phyloP scores from a whole-genome alignment of 2,888 invertebrate genomes.

The Tenthredo livida region DNA sequence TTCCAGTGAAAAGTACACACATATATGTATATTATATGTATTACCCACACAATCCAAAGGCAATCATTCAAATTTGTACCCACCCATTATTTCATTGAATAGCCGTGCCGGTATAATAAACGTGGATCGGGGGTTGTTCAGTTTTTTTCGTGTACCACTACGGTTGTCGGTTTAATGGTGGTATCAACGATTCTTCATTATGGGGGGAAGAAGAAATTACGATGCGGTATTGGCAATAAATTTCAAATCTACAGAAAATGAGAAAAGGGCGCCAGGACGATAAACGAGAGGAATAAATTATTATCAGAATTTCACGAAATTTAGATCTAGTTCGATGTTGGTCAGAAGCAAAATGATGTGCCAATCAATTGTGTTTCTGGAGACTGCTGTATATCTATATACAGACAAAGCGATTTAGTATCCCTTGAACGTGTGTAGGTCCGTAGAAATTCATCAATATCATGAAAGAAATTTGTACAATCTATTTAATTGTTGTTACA shows the following conservation, averaged over 20 bases:
- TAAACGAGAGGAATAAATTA: constrained; percentile 19
- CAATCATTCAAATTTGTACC: constrained; percentile 7
- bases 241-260: constrained; percentile 28
- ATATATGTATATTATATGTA: neutral
- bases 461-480: neutral
- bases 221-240: constrained; percentile 6
- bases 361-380: neutral
- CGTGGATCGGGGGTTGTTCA: constrained; percentile 18
- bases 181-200: constrained; percentile 1
- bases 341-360: neutral
- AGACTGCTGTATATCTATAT: neutral
- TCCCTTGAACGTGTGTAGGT: neutral
- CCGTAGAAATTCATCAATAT: neutral
- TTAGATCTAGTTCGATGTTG: neutral
- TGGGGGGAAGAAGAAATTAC: constrained; percentile 26
- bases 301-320: neutral
- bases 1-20: neutral
- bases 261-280: neutral
- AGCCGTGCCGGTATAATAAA: constrained; percentile 8
- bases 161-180: constrained; percentile 26
- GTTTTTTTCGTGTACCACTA: constrained; percentile 3
- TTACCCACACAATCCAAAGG: neutral
- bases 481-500: neutral
- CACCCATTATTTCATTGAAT: constrained; percentile 30
- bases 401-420: neutral